Evolutionary conservation across 92 coral and sea anemone species (phyloP).

Genomic region (Micromussa lordhowensis): DNA sequence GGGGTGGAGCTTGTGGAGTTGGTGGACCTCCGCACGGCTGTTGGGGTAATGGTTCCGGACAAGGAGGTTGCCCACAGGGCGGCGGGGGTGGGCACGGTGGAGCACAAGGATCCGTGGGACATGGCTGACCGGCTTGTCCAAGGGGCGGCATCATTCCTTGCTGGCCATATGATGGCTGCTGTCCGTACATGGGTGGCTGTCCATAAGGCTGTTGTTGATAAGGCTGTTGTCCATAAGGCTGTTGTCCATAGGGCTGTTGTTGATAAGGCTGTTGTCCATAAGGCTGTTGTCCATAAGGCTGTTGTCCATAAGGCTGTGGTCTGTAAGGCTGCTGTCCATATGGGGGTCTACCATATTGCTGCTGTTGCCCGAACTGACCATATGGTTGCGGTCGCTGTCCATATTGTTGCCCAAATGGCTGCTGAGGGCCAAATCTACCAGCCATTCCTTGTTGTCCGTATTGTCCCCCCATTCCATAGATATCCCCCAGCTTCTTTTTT

Average conservation of each 20-base stretch:
- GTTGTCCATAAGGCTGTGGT: not conserved
- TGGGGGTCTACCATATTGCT: constrained; percentile 20
- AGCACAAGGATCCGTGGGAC: constrained; percentile 40
- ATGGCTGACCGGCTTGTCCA: not conserved
- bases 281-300: constrained; percentile 18
- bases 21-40: constrained; percentile 41
- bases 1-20: constrained; percentile 46
- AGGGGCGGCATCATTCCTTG: constrained; percentile 29
- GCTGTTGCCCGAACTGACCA: constrained; percentile 43
- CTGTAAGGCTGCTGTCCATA: constrained; percentile 20
- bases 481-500: constrained; percentile 32
- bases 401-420: constrained; percentile 43
- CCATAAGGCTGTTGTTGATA: constrained; percentile 48
- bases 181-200: constrained; percentile 10
- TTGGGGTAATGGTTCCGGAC: constrained; percentile 47
- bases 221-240: constrained; percentile 27
- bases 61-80: constrained; percentile 49
- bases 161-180: constrained; percentile 38
- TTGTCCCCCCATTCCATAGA: constrained; percentile 34
- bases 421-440: constrained; percentile 28
- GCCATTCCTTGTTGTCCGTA: constrained; percentile 33
- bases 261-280: constrained; percentile 36
- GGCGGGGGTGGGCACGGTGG: constrained; percentile 54
- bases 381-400: constrained; percentile 38
- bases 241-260: constrained; percentile 51